Evolutionary conservation across 2,888 invertebrate genomes (phyloP), one percentile per base, ranked within the genome.

Genomic region (Limnephilus rhombicus): DNA sequence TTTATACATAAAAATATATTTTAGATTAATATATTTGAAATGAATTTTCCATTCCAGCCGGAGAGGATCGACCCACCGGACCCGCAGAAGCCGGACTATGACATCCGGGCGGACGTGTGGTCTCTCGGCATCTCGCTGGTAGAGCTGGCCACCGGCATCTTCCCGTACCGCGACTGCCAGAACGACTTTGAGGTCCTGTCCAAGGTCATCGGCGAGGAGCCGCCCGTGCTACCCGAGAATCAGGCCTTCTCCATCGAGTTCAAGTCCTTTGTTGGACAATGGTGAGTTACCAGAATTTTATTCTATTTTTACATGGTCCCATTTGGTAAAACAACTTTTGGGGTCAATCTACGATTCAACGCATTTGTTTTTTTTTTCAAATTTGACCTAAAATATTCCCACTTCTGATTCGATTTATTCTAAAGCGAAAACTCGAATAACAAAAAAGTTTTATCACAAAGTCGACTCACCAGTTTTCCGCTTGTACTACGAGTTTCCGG

Each of bases 41-140:
- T 24, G 18, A 24, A 37, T 37, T 37, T 83, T 83, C 31, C 83
- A 18, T 83, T 83, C 37, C 94, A 99, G 99, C 99, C 99, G 90
- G 99, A 99, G 96, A 97, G 99, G 94, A 99, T 99, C 95, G 99
- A 99, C 95, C 98, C 98, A 85, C 98, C 98, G 41, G 98, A 98
- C 95, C 99, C 99, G 41, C 97, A 97, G 93, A 98, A 98, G 95
- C 99, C 99, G 91, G 99, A 99, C 96, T 99, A 99, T 95, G 99
- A 99, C 96, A 99, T 99, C 95, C 97, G 99, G 94, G 99, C 99
- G 34, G 99, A 99, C 96, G 99, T 99, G 90, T 99, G 99, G 99
- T 99, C 99, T 94, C 96, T 99, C 94, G 99, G 99, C 94, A 99
- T 99, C 94, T 99, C 99, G 91, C 96, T 99, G 92, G 98, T 99